A percentile compares a stretch with the other conserved stretches of the same genome.
Evolutionary conservation across 2,888 invertebrate species (phyloP).

Genomic region (Chrysodeixis includens): DNA sequence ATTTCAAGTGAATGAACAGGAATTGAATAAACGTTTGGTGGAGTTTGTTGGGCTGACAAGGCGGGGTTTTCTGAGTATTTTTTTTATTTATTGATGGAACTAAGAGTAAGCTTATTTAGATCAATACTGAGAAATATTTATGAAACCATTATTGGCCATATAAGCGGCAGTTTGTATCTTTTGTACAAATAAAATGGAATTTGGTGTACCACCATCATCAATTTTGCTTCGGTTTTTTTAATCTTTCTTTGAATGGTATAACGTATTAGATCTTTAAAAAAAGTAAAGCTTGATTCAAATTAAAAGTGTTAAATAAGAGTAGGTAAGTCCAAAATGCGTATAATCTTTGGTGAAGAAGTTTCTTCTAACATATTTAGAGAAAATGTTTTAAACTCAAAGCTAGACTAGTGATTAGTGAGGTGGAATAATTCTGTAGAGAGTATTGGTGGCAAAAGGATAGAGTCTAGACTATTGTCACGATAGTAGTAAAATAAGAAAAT

Average conservation of each 20-base stretch:
- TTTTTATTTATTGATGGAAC: background rate
- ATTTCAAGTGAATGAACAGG: conserved; percentile 2
- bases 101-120: too few species aligned
- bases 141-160: too few species aligned
- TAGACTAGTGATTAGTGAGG: conserved; percentile 14
- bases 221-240: too few species aligned
- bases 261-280: too few species aligned
- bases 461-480: conserved; percentile 1
- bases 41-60: background rate
- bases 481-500: conserved; percentile 9
- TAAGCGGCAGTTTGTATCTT: too few species aligned
- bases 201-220: too few species aligned
- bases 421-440: conserved; percentile 31
- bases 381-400: conserved; percentile 24
- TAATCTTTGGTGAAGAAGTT: conserved; percentile 8
- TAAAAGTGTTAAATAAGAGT: too few species aligned
- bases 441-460: conserved; percentile 22
- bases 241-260: too few species aligned
- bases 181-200: too few species aligned
- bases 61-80: background rate
- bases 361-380: conserved; percentile 27
- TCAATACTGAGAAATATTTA: too few species aligned
- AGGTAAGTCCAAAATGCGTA: too few species aligned
- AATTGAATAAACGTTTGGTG: background rate
- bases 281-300: too few species aligned